Conservation (phyloP, 2,797 vertebrate species). For the Premnoplex brunnescens region DNA sequence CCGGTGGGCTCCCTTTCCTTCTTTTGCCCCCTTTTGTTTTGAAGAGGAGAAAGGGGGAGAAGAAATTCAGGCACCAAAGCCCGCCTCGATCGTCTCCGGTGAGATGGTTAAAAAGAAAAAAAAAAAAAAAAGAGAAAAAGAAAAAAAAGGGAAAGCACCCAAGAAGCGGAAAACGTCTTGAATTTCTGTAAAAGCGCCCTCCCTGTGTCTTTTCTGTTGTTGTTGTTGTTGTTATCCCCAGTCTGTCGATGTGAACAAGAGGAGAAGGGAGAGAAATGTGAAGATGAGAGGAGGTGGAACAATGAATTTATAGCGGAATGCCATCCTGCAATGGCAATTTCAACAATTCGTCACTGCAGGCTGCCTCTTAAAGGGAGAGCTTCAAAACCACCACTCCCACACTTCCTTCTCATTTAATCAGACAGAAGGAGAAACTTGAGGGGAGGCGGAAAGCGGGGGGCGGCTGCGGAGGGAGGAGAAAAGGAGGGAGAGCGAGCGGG, state of each 20-base stretch:
- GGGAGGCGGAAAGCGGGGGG: not conserved
- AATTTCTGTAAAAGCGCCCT: constrained; percentile 49
- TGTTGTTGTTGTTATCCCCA: constrained; percentile 71
- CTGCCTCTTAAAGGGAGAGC: constrained; percentile 84
- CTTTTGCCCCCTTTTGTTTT: constrained; percentile 36
- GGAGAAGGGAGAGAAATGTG: constrained; percentile 79
- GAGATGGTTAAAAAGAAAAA: constrained; percentile 16
- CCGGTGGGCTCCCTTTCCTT: not conserved
- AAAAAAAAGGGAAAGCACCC: not conserved
- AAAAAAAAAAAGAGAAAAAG: not conserved
- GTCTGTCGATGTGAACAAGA: constrained; percentile 78
- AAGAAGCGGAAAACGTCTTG: constrained; percentile 25
- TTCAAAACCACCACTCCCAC: constrained; percentile 79
- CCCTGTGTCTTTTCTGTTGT: constrained; percentile 51
- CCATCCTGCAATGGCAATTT: constrained; percentile 84
- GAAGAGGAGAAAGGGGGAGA: not conserved
- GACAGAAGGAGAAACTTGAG: constrained; percentile 67
- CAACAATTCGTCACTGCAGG: constrained; percentile 84
- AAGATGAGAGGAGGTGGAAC: constrained; percentile 84
- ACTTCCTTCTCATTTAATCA: constrained; percentile 77
- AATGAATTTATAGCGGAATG: constrained; percentile 87
- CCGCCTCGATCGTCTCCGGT: constrained; percentile 1
- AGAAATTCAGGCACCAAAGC: constrained; percentile 15
- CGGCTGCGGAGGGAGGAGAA: constrained; percentile 35
- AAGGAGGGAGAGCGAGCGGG: constrained; percentile 11